Percentiles rank a stretch among this genome's conserved stretches.
Evolutionary conservation across 1,140 invertebrate genomes (phyloP).

Genomic region (Nomia melanderi): DNA sequence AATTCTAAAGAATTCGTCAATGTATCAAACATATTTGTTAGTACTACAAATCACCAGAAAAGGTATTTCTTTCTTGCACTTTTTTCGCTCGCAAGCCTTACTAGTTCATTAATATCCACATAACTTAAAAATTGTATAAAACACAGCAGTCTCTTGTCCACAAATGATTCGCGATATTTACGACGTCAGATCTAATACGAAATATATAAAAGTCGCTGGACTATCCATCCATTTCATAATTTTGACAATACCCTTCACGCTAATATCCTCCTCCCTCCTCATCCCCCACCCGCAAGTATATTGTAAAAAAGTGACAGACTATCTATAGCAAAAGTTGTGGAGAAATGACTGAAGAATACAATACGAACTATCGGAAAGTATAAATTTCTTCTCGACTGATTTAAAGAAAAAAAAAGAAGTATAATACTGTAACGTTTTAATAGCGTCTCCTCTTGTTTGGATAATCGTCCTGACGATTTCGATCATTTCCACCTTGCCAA

Average conservation of each 20-base stretch:
- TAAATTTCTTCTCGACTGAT: constrained; percentile 16
- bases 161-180: neutral
- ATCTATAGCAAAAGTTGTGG: constrained; percentile 42
- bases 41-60: neutral
- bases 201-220: constrained; percentile 26
- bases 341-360: constrained; percentile 38
- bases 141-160: constrained; percentile 9
- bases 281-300: constrained; percentile 2
- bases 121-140: constrained; percentile 41
- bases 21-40: constrained; percentile 10
- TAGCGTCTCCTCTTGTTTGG: constrained; percentile 81
- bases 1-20: constrained; percentile 19
- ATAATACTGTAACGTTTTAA: constrained; percentile 55
- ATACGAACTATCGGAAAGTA: constrained; percentile 22
- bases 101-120: neutral
- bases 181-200: constrained; percentile 17
- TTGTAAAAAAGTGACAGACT: constrained; percentile 9
- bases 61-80: neutral
- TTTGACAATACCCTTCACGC: neutral
- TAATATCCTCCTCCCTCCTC: neutral
- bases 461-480: constrained; percentile 79
- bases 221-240: neutral
- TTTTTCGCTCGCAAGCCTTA: neutral
- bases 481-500: constrained; percentile 75
- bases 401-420: constrained; percentile 4